These are phyloP conservation scores for Tauraco erythrolophus DNA, from an alignment of 2,113 vertebrate species.

Conservation along the genomic window DNA sequence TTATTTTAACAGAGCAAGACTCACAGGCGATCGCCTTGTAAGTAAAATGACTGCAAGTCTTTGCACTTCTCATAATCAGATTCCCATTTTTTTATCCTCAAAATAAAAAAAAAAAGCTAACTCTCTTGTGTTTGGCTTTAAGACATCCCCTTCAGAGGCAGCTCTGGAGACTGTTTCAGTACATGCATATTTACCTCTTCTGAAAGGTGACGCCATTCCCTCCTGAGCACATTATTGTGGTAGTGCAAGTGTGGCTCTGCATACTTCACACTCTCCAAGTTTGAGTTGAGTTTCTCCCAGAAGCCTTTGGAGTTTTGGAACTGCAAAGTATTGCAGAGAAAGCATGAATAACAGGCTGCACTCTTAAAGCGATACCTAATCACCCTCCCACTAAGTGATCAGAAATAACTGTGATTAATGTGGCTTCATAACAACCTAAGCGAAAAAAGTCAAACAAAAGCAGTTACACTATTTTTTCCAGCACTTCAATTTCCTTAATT, in stretches of 20 bases:
- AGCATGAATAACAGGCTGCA: neutral
- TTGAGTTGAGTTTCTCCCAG: slow-evolving; percentile 89
- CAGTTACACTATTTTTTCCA: neutral
- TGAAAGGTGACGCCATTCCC: slow-evolving; percentile 77
- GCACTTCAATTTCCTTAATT: neutral
- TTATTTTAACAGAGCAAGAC: neutral
- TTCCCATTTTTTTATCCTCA: neutral
- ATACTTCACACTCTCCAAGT: slow-evolving; percentile 86
- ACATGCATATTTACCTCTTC: slow-evolving; percentile 70
- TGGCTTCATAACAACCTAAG: neutral
- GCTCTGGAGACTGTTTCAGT: neutral
- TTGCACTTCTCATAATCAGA: neutral
- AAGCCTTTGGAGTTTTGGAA: slow-evolving; percentile 82
- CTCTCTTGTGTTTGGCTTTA: neutral
- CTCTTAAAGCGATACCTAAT: neutral
- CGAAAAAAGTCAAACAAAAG: neutral
- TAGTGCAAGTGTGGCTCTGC: slow-evolving; percentile 82
- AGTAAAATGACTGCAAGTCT: neutral
- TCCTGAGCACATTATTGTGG: slow-evolving; percentile 75
- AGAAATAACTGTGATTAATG: neutral
- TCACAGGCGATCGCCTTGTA: neutral
- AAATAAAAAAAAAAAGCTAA: neutral
- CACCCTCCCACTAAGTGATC: neutral
- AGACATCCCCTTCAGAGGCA: neutral
- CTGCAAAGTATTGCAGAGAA: slow-evolving; percentile 56